Base-by-base conservation (phyloP, 2,797 vertebrate genomes). In the Rhynchonycteris naso region DNA sequence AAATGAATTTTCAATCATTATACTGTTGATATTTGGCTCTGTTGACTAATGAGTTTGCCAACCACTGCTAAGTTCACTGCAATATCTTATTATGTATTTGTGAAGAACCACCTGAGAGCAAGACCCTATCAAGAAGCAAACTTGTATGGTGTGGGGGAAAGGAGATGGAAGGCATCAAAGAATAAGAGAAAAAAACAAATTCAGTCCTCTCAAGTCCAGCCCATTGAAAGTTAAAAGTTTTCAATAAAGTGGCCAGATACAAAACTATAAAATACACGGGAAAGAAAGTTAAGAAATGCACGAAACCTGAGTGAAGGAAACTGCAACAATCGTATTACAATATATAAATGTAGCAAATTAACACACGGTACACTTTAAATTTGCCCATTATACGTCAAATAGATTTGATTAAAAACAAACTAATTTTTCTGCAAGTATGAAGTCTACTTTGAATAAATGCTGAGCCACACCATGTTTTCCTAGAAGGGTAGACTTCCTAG, bases 381-480 rank as follows among this genome's bases (percentile, higher is more conserved):
- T 75, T 35, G 63, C 4, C 71, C 54, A 24, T 63, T 52, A 15
- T 75, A 52, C 35, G 43, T 28, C 21, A 35, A 75, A 63, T 30
- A 35, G 52, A 50, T 75, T 28, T 4, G 2, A 30, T 52, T 75
- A 11, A 68, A 33, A 86, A 30, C 30, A 88, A 21, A 26, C 58
- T 18, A 86, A 47, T 33, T 94, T 94, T 81, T 26, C 65, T 22
- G 22, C 65, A 92, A 26, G 50, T 92, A 81, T 26, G n/a, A 59
- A 65, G 79, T 33, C 47, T 38, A 61, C 54, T 15, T 38, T 84
- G 5, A 50, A 80, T 56, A 74, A 74, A 68, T 18, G 16, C 43
- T 71, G 5, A 61, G 14, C 19, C 30, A 59, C 3, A 61, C 4
- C 21, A 26, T 7, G 18, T 72, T 88, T 59, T 80, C 72, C 56